phyloP scores from a whole-genome alignment of 2,888 invertebrate genomes.

The Heterodera filipjevi region DNA sequence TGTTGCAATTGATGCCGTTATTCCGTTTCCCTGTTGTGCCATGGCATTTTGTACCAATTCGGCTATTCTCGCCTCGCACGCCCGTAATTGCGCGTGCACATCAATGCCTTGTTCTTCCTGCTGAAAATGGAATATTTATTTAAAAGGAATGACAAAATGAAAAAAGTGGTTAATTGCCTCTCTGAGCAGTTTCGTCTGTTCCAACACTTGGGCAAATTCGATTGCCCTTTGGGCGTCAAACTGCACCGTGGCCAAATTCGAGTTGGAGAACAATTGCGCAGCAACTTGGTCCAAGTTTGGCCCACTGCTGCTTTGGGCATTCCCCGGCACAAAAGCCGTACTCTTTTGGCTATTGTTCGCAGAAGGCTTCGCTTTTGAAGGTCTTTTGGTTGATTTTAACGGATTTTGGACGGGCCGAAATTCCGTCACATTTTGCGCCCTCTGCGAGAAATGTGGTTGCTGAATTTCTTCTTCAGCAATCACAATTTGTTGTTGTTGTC shows the following conservation, averaged over 20 bases:
- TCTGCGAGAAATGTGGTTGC: neutral
- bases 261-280: neutral
- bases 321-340: neutral
- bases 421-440: neutral
- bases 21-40: neutral
- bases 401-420: neutral
- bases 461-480: neutral
- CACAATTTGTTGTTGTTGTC: slow-evolving; percentile 6
- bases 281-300: neutral
- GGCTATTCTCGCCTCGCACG: neutral
- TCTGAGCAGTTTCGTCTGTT: neutral
- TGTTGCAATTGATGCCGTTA: neutral
- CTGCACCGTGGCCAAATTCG: slow-evolving; percentile 1
- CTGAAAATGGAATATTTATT: neutral
- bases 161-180: neutral
- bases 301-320: neutral
- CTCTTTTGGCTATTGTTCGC: neutral
- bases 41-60: slow-evolving; percentile 11
- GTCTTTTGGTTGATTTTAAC: neutral
- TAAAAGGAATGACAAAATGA: neutral
- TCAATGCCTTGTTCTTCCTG: neutral
- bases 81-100: neutral
- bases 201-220: neutral
- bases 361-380: neutral
- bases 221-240: neutral